Conservation (phyloP, 2,797 vertebrate genomes). For the Anomalospiza imberbis region DNA sequence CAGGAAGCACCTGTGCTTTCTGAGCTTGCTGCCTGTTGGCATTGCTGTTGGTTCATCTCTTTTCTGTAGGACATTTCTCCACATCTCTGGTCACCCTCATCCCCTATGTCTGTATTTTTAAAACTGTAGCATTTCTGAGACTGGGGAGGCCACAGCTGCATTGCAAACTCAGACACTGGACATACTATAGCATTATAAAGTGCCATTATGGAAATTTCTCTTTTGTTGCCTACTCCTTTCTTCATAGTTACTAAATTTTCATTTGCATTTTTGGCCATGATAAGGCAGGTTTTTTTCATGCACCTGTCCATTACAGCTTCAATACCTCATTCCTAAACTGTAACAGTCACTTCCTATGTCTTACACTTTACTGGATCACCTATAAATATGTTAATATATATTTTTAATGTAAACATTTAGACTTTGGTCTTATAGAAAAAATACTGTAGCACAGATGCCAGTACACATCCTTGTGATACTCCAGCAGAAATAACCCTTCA, state of each 20-base stretch:
- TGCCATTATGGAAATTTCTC: background rate
- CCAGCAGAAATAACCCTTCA: background rate
- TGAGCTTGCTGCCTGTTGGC: background rate
- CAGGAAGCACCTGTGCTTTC: background rate
- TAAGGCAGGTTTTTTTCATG: background rate
- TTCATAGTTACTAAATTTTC: background rate
- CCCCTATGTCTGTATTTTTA: background rate
- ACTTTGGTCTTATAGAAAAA: background rate
- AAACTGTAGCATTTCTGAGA: background rate
- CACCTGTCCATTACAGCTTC: background rate
- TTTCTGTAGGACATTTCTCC: background rate
- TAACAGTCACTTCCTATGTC: background rate
- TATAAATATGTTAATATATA: background rate
- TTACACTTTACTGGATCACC: background rate
- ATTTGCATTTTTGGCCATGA: background rate
- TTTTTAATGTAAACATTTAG: background rate
- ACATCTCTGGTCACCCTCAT: background rate
- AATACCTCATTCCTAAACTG: background rate
- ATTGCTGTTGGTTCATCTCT: fast-evolving
- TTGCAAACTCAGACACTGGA: background rate
- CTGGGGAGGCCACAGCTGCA: background rate
- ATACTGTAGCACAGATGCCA: background rate
- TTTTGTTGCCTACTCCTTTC: background rate
- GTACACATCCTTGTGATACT: background rate
- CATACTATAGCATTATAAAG: background rate